Evolutionary conservation across 1,140 invertebrate genomes (phyloP), one percentile per base, ranked within the genome.

Genomic region (Cotesia vestalis): DNA sequence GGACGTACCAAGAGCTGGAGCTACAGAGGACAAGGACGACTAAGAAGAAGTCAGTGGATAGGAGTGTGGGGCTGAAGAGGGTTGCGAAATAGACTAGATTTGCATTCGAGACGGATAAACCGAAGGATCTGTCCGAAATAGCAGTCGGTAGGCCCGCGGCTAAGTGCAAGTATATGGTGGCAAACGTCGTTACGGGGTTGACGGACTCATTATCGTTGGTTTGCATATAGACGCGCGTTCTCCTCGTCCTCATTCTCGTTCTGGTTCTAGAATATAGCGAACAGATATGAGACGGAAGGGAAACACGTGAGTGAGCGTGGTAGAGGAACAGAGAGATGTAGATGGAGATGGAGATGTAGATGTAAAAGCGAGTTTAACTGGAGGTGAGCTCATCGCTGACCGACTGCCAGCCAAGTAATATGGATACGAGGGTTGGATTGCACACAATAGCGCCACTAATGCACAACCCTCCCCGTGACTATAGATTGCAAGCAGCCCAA

Each of bases 181-280:
- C 81, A 85, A 86, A 86, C 80, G 81, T 84, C 78, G 81, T 85
- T 84, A 85, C 79, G 78, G 81, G 84, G 83, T 85, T 85, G 84
- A 85, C 81, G 84, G 84, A 86, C 85, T 87, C 85, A 85, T 86
- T 87, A 86, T 80, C 78, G 74, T 73, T 79, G 79, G 81, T 86
- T 85, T 86, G 84, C 83, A 86, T 84, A 85, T 84, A 85, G 80
- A 84, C 79, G 77, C 76, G 76, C 67, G 63, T 63, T 20, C 38
- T 4, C 17, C 6, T 46, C 40, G 6, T 46, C 5, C 11, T 9
- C 40, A 3, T 27, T 2, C 27, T 27, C 27, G 27, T 27, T 27
- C 27, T 27, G 27, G 17, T 17, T 40, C 5, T 40, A 40, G 6
- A 46, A 6, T 2, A 11, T 46, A 0, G 35, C 12, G 17, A 36